Evolutionary conservation across 2,113 vertebrate genomes (phyloP).

Genomic region (Struthio camelus): DNA sequence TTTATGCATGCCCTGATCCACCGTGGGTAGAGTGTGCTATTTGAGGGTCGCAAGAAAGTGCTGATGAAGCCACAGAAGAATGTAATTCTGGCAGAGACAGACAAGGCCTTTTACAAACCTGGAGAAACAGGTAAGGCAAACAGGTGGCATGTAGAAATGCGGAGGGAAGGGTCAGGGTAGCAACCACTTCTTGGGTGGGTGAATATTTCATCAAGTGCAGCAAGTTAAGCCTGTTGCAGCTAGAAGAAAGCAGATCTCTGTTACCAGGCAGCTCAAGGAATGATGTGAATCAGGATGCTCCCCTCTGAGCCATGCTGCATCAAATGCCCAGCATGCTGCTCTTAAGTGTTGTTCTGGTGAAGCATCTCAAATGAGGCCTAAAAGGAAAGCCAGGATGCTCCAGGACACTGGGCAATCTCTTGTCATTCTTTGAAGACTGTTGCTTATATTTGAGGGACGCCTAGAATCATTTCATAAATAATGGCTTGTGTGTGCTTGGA

Average conservation of each 20-base stretch:
- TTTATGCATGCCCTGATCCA: conserved; percentile 18
- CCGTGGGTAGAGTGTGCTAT: background rate
- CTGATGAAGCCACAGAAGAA: conserved; percentile 30
- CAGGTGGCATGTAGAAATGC: background rate
- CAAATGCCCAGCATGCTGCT: background rate
- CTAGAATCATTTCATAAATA: background rate
- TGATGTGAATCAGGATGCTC: background rate
- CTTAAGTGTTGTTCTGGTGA: background rate
- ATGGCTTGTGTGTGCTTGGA: background rate
- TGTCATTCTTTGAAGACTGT: background rate
- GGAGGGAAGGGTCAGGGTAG: background rate
- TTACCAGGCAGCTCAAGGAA: background rate
- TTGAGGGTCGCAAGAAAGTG: conserved; percentile 57
- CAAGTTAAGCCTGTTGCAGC: background rate
- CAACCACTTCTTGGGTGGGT: background rate
- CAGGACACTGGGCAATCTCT: background rate
- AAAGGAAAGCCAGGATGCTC: background rate
- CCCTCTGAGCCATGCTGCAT: background rate
- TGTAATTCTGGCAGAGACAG: conserved; percentile 57
- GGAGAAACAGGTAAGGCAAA: conserved; percentile 33
- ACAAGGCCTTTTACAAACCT: conserved; percentile 68
- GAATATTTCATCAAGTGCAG: background rate
- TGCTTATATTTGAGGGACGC: background rate
- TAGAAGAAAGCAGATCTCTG: background rate
- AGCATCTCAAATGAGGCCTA: background rate